These are phyloP conservation scores for Trematocara unimaculatum DNA, from an alignment of 2,113 vertebrate species.

Conservation along the genomic window DNA sequence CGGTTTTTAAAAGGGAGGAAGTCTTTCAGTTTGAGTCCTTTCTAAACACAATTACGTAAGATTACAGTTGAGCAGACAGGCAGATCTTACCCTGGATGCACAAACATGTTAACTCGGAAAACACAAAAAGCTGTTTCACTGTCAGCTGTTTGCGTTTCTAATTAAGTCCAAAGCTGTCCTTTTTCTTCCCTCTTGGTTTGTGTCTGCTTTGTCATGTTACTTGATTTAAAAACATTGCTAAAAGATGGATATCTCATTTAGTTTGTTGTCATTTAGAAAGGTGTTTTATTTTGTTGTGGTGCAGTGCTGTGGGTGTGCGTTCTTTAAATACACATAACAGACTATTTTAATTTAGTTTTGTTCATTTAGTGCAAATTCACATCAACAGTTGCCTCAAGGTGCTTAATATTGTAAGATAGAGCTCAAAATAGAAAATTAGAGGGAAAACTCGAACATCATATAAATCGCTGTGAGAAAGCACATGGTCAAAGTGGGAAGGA, in stretches of 20 bases:
- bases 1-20: constrained; percentile 48
- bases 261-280: not conserved
- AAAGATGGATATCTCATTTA: not conserved
- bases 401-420: not conserved
- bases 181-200: not conserved
- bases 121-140: constrained; percentile 11
- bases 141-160: not conserved
- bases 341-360: not conserved
- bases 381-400: not conserved
- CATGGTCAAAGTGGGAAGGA: not conserved
- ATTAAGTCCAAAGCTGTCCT: not conserved
- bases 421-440: not conserved
- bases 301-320: not conserved
- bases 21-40: constrained; percentile 58
- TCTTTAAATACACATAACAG: not conserved
- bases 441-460: not conserved
- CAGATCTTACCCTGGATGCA: constrained; percentile 29
- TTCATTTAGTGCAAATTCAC: not conserved
- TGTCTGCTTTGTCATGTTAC: not conserved
- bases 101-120: constrained; percentile 13
- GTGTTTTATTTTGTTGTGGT: not conserved
- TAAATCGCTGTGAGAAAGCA: not conserved
- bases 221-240: not conserved
- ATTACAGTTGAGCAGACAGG: constrained; percentile 56
- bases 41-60: constrained; percentile 73